phyloP scores from a whole-genome alignment of 2,113 vertebrate species.

The Corynorhinus townsendii region DNA sequence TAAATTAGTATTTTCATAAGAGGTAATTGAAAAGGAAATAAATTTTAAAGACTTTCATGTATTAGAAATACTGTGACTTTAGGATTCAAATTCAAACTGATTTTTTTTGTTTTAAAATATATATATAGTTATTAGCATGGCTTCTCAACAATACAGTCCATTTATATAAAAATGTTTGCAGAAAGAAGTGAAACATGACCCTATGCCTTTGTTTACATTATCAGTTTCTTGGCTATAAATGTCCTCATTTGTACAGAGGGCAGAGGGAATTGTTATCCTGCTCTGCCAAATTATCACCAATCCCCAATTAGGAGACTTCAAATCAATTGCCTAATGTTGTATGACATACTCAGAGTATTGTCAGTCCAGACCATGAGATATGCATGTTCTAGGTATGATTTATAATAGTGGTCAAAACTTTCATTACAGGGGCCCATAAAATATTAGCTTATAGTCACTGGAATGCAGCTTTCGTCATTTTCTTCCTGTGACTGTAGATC shows the following conservation, averaged over 20 bases:
- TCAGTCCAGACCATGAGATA: slow-evolving; percentile 20
- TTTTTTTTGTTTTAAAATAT: not conserved
- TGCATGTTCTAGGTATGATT: slow-evolving; percentile 35
- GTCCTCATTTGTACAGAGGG: not conserved
- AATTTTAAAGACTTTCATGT: not conserved
- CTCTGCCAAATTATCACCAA: slow-evolving; percentile 23
- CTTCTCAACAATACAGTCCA: not conserved
- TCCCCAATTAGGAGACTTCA: slow-evolving; percentile 39
- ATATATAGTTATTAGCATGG: not conserved
- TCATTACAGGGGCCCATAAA: slow-evolving; percentile 57
- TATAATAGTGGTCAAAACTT: slow-evolving; percentile 50
- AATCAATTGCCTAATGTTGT: not conserved
- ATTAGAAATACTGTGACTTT: not conserved
- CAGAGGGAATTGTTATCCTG: not conserved
- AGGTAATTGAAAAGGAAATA: not conserved
- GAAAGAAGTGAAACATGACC: not conserved
- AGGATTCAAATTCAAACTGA: not conserved
- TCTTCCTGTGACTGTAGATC: not conserved
- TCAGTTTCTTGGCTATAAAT: not conserved
- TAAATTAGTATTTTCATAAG: not conserved
- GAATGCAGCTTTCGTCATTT: slow-evolving; percentile 49
- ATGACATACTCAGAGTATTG: slow-evolving; percentile 2
- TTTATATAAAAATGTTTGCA: not conserved
- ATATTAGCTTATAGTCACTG: slow-evolving; percentile 45
- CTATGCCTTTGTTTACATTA: not conserved